These are phyloP conservation scores for Seriola rivoliana DNA, from an alignment of 2,113 vertebrate genomes.

Conservation along the genomic window DNA sequence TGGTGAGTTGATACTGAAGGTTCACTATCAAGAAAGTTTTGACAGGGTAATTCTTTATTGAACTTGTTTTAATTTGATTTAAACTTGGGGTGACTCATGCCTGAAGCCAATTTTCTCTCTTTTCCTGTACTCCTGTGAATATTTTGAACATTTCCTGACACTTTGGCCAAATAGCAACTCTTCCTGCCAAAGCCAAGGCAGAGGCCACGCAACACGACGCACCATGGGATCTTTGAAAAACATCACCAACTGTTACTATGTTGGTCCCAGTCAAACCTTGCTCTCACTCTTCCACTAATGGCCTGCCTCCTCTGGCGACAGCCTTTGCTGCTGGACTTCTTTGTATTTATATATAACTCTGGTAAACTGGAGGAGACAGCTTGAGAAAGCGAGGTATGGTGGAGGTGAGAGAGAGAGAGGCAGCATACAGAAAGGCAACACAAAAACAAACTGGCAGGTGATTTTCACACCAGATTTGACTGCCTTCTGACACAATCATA, in stretches of 20 bases:
- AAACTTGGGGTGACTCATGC: too few species aligned
- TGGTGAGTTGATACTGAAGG: too few species aligned
- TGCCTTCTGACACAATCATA: too few species aligned
- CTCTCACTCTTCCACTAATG: conserved; percentile 10
- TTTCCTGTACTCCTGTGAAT: neutral
- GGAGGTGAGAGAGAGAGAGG: too few species aligned
- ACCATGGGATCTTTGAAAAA: conserved; percentile 7
- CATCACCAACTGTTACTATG: conserved; percentile 22
- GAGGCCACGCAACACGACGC: neutral
- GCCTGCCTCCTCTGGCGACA: conserved; percentile 9
- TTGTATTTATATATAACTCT: neutral
- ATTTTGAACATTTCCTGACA: neutral
- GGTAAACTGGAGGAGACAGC: neutral
- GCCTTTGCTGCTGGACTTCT: conserved; percentile 24
- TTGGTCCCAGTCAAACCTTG: conserved; percentile 7
- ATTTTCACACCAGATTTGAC: too few species aligned
- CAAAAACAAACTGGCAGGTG: too few species aligned
- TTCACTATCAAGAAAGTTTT: too few species aligned
- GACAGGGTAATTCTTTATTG: too few species aligned
- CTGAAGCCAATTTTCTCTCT: neutral
- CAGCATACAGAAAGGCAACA: too few species aligned
- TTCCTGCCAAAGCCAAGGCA: neutral
- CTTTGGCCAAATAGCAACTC: neutral
- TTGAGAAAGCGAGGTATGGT: neutral
- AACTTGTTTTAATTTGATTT: neutral